Conservation (phyloP, 2,113 vertebrate genomes). For the Dipodomys stephensi region DNA sequence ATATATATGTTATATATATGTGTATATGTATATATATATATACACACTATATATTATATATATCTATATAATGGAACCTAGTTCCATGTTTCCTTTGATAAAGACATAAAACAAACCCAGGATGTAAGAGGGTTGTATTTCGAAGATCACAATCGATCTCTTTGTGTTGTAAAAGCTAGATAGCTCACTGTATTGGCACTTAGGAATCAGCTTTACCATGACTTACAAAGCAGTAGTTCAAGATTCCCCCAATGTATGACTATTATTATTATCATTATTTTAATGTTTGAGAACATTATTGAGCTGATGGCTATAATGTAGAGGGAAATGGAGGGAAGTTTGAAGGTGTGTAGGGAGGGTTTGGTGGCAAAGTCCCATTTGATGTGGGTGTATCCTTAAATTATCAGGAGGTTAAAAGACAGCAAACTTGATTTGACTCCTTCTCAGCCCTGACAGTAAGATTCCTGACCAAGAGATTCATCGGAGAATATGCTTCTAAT, state of each 20-base stretch:
- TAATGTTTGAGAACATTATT: not conserved
- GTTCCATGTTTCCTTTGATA: not conserved
- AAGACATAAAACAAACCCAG: not conserved
- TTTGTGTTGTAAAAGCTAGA: not conserved
- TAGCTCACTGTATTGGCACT: not conserved
- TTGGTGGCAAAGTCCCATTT: not conserved
- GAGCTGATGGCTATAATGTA: not conserved
- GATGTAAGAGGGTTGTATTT: not conserved
- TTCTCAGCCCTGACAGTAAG: constrained; percentile 91
- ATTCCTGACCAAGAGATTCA: constrained; percentile 91
- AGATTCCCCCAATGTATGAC: no score
- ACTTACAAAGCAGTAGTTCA: not conserved
- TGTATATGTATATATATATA: no score
- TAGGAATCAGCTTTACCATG: not conserved
- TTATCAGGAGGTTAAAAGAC: not conserved
- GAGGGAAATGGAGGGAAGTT: not conserved
- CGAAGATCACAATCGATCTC: not conserved
- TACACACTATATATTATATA: no score
- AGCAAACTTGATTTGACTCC: not conserved
- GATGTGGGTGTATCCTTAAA: not conserved
- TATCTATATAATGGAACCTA: no score
- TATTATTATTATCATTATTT: not conserved
- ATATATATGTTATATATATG: no score
- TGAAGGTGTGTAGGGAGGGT: not conserved
- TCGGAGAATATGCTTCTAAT: constrained; percentile 92